Base-by-base conservation (phyloP, 2,888 invertebrate genomes). In the Polyploca ridens region DNA sequence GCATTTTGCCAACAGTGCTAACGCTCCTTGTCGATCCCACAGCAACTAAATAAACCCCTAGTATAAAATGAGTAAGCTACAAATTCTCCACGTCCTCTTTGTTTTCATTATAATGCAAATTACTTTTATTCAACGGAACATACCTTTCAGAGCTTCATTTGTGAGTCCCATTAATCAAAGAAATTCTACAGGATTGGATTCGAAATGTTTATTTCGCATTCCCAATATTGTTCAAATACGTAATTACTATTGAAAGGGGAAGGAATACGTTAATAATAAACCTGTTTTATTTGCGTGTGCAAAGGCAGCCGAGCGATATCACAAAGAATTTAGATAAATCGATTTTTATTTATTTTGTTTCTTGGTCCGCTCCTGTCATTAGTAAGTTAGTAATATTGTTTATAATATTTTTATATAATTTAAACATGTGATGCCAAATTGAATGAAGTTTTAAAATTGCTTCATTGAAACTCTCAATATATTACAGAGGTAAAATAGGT, bases 1-100 rank as follows among this genome's bases (percentile, higher is more conserved):
- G 82, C 83, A 77, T 63, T 11, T 63, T 79, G 84, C 84, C 83
- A 83, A 81, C 66, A 73, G 77, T 72, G 76, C 77, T 77, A 75
- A 75, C 71, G 76, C 75, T 72, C 73, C 41, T 75, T 63, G 68
- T 70, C 69, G 70, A 72, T 76, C 72, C 73, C 61, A 70, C 63
- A 64, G 68, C 63, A 75, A 74, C 65, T 69, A 70, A 77, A 78
- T 77, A 78, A 81, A 76, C 81, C 62, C 66, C 58, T 62, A 59
- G 58, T 58, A 46, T 54, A 49, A 59, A 63, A 64, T 63, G 66
- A 70, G 63, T 58, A 38, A 62, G 58, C 63, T 63, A 57, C 62
- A 68, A 71, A 66, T 65, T 60, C 64, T 63, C 57, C 66, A 63
- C 65, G 69, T 67, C 66, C 65, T 63, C 72, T 72, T 74, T 77